Base-by-base conservation (phyloP, 2,888 invertebrate genomes). In the Carpatolechia fugitivella region DNA sequence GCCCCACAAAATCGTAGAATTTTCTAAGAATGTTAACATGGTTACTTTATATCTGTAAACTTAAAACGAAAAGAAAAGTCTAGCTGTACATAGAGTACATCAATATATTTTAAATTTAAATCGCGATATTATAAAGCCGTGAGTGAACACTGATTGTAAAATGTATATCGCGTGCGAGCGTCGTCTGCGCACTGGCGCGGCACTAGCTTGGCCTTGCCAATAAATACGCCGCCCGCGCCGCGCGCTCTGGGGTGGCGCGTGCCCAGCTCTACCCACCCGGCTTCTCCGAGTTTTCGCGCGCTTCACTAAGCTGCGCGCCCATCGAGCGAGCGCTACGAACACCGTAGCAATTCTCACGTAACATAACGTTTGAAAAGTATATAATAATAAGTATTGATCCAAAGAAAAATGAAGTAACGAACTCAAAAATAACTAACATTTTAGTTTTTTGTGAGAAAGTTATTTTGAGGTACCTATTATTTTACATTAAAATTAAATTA, bases 1-100 rank as follows among this genome's bases (percentile, higher is more conserved):
- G 68, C 88, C 88, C 84, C 91, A 91, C 79, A 92, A 78, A 67
- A 93, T 76, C 85, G 89, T 92, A 61, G 89, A 89, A 67, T 89
- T 78, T 44, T 78, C 59, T 35, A 90, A 63, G 62, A 90, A 80
- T 62, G 79, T 67, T 68, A 82, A 69, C 82, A 85, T 88, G 62
- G 70, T 82, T 71, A 69, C 62, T 70, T 69, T 63, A 67, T 73
- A 71, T 68, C 61, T 31, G 35, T 52, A 24, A 30, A 8, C 68
- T 57, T 59, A 51, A 59, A 56, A 56, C 60, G 62, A 38, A 38
- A 69, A 68, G 59, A 65, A 66, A 64, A 61, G 66, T 64, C 57
- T 65, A 72, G 63, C 61, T 67, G 59, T 70, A 61, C 76, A 77
- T 64, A 65, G 67, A 71, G 74, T 75, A 75, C 75, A 81, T 75